Base-by-base conservation (phyloP, 30 jellyfish, hydroid and myxozoan genomes). In the Clytia hemisphaerica region DNA sequence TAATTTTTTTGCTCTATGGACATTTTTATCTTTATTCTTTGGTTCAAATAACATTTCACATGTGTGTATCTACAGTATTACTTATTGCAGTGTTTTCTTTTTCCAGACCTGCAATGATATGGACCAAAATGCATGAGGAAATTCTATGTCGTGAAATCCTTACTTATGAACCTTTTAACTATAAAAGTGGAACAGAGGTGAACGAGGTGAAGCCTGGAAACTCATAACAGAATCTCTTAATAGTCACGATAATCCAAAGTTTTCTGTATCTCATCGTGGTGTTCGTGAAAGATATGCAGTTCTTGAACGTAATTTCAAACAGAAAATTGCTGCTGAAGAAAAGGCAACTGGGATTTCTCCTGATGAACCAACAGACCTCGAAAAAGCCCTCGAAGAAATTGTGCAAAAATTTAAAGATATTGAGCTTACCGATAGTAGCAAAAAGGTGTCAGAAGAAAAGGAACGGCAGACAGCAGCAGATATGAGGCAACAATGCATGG, bases 321-420 rank as follows among this genome's bases (percentile, higher is more conserved):
- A 63, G 35, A 36, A 35, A 22, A 63, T 27, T 32, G 30, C 26
- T 6, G 36, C n/a, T 40, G 76, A 63, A 29, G 62, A n/a, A 10
- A 38, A 45, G 24, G 63, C 76, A 21, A 33, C 47, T 35, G 76
- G 76, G 29, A 63, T 63, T 9, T 37, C 45, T 31, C 62, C 62
- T n/a, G 76, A 36, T 19, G 60, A 29, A 12, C 6, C 37, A 24
- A 33, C 76, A 63, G 76, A 63, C 61, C 36, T 63, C 5, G 76
- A 63, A 16, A 42, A 63, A 3, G 76, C 76, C n/a, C n/a, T n/a
- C n/a, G n/a, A n/a, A n/a, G n/a, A n/a, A n/a, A n/a, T n/a, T n/a
- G n/a, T n/a, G n/a, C n/a, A n/a, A n/a, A n/a, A n/a, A n/a, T n/a
- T n/a, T n/a, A n/a, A n/a, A n/a, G n/a, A n/a, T n/a, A n/a, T n/a